phyloP scores from a whole-genome alignment of 2,888 invertebrate species.

The Acrobasis repandana region DNA sequence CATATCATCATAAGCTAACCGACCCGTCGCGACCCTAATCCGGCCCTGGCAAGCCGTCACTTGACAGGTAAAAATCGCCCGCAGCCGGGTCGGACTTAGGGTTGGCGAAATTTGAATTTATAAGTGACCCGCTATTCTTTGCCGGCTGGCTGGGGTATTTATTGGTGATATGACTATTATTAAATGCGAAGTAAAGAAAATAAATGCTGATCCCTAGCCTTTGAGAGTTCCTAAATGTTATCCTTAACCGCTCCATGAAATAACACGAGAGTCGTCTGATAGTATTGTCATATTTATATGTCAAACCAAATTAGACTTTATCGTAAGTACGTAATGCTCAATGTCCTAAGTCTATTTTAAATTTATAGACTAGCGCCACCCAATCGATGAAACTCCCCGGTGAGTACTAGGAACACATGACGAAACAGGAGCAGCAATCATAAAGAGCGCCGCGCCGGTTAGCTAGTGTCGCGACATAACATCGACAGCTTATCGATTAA shows the following conservation, averaged over 20 bases:
- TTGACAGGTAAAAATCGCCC: conserved; percentile 24
- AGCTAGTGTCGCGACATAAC: conserved; percentile 20
- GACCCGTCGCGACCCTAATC: conserved; percentile 19
- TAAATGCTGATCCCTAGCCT: too few species aligned
- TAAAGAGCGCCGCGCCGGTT: conserved; percentile 12
- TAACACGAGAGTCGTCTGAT: too few species aligned
- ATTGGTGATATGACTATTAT: too few species aligned
- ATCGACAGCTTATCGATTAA: conserved; percentile 22
- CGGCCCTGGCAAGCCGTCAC: conserved; percentile 15
- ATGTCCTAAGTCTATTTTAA: too few species aligned
- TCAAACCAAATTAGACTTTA: too few species aligned
- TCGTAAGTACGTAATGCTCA: too few species aligned
- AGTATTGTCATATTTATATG: too few species aligned
- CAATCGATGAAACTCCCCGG: background rate
- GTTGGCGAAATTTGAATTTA: conserved; percentile 12
- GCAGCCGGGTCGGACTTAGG: conserved; percentile 13
- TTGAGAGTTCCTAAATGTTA: too few species aligned
- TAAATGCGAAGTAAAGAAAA: too few species aligned
- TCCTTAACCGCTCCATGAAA: too few species aligned
- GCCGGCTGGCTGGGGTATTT: too few species aligned
- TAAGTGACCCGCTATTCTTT: background rate
- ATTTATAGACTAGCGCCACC: background rate
- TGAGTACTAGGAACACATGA: conserved; percentile 7
- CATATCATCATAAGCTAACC: conserved; percentile 20
- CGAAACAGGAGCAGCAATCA: background rate